Evolutionary conservation across 2,797 vertebrate genomes (phyloP).

Genomic region (Myripristis murdjan): DNA sequence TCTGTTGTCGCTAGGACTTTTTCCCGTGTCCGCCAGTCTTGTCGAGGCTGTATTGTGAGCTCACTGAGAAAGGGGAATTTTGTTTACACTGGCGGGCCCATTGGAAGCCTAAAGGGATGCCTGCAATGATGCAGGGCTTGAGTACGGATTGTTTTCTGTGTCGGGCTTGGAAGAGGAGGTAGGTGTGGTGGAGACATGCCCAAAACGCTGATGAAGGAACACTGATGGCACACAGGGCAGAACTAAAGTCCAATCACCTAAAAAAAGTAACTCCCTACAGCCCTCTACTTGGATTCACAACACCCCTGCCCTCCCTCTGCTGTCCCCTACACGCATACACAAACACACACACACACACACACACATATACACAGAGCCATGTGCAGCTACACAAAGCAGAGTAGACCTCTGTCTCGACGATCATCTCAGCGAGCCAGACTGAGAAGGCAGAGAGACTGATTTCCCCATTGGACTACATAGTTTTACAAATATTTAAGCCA

Average conservation of each 20-base stretch:
- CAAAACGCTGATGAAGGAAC: slow-evolving; percentile 36
- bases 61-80: slow-evolving; percentile 57
- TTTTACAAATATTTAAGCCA: slow-evolving; percentile 89
- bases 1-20: slow-evolving; percentile 23
- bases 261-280: slow-evolving; percentile 1
- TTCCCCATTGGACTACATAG: slow-evolving; percentile 71
- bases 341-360: slow-evolving; percentile 32
- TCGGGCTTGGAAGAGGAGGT: neutral
- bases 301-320: slow-evolving; percentile 35
- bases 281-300: slow-evolving; percentile 39
- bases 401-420: slow-evolving; percentile 41
- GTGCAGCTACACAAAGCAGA: slow-evolving; percentile 67
- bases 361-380: slow-evolving; percentile 40
- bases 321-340: slow-evolving; percentile 22
- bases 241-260: slow-evolving; percentile 33
- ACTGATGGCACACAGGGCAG: slow-evolving; percentile 42
- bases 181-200: slow-evolving; percentile 15
- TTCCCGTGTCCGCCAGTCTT: slow-evolving; percentile 29
- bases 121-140: slow-evolving; percentile 44
- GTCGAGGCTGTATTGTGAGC: slow-evolving; percentile 72
- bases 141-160: slow-evolving; percentile 27
- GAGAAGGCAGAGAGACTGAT: slow-evolving; percentile 61
- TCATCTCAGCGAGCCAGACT: slow-evolving; percentile 59
- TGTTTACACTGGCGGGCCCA: slow-evolving; percentile 82
- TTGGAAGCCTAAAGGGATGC: slow-evolving; percentile 55